These are phyloP conservation scores for Nasonia longicornis DNA, from an alignment of 1,140 invertebrate species.

Conservation along the genomic window DNA sequence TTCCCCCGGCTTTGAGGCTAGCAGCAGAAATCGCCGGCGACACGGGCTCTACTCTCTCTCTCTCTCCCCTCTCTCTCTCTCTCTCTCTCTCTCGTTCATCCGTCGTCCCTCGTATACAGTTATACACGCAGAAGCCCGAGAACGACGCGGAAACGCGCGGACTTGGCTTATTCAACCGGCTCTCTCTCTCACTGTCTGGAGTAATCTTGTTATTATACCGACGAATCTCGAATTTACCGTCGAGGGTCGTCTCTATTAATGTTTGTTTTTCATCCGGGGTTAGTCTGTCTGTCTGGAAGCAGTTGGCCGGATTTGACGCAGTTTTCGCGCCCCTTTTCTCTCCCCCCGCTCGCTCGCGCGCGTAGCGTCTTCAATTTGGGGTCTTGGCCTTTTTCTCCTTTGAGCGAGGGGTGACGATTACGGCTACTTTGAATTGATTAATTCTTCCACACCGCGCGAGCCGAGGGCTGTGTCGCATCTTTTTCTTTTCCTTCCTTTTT, in stretches of 20 bases:
- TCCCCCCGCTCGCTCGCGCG: background rate
- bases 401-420: constrained; percentile 17
- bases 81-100: background rate
- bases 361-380: background rate
- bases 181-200: background rate
- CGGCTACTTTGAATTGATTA: constrained; percentile 43
- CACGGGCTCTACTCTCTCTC: background rate
- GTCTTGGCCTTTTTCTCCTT: background rate
- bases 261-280: constrained; percentile 44
- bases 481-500: constrained; percentile 4
- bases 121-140: background rate
- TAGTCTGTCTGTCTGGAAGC: constrained; percentile 24
- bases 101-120: background rate
- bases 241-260: constrained; percentile 41
- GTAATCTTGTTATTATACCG: constrained; percentile 46
- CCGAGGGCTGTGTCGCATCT: constrained; percentile 9
- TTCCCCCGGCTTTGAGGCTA: constrained; percentile 36
- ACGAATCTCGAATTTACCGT: constrained; percentile 39
- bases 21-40: constrained; percentile 37
- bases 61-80: too few relatives aligned
- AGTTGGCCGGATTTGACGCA: constrained; percentile 29
- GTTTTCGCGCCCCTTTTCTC: constrained; percentile 19
- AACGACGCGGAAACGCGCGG: constrained; percentile 15
- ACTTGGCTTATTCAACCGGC: constrained; percentile 42
- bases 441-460: constrained; percentile 19